phyloP scores from a whole-genome alignment of 2,888 invertebrate species.

The Euphydryas editha region DNA sequence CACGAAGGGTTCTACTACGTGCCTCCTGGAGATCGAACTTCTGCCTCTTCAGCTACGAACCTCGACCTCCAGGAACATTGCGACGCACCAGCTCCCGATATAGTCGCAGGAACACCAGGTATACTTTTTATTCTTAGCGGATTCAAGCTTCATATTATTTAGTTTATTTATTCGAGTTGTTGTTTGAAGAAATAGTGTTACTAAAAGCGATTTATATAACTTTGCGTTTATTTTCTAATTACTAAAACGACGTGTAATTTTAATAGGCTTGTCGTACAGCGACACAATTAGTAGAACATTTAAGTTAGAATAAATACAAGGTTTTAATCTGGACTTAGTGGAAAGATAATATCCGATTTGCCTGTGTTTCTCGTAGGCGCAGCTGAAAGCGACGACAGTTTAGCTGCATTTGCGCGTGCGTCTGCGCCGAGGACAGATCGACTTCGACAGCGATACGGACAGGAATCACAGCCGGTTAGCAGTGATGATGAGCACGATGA shows the following conservation, averaged over 20 bases:
- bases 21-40: conserved; percentile 84
- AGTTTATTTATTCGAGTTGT: too few relatives aligned
- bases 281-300: too few relatives aligned
- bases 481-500: conserved; percentile 93
- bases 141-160: not conserved
- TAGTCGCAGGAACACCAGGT: conserved; percentile 90
- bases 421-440: conserved; percentile 92
- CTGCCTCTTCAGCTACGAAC: conserved; percentile 84
- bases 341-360: not conserved
- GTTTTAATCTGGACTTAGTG: too few relatives aligned
- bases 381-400: conserved; percentile 89
- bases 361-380: conserved; percentile 59
- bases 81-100: conserved; percentile 88
- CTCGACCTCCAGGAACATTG: conserved; percentile 83
- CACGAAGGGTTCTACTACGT: conserved; percentile 80
- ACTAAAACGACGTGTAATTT: too few relatives aligned
- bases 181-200: too few relatives aligned
- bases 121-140: conserved; percentile 28
- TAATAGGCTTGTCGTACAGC: too few relatives aligned
- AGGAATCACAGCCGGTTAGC: conserved; percentile 80
- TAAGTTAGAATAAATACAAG: too few relatives aligned
- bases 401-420: conserved; percentile 93
- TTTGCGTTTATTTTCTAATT: too few relatives aligned
- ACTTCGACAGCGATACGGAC: conserved; percentile 88
- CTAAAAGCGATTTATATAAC: too few relatives aligned